These are phyloP conservation scores for Champsocephalus esox DNA, from an alignment of 2,797 vertebrate genomes.

Conservation along the genomic window DNA sequence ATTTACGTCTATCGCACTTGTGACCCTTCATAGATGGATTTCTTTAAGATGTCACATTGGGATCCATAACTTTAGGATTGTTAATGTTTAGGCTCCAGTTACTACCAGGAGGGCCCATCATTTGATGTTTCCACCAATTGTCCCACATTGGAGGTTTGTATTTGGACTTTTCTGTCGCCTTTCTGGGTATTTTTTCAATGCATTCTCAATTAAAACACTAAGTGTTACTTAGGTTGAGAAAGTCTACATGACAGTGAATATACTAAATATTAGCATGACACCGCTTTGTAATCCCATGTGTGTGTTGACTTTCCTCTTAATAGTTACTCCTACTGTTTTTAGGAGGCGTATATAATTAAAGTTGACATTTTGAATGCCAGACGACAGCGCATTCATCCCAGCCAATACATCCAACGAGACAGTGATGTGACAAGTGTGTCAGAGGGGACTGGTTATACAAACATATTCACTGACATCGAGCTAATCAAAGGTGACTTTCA, in stretches of 20 bases:
- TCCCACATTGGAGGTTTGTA: background rate
- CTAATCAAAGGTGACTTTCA: conserved; percentile 20
- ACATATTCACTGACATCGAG: conserved; percentile 4
- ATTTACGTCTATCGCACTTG: background rate
- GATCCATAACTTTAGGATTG: background rate
- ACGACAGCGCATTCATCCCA: background rate
- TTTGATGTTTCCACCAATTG: background rate
- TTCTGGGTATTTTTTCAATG: background rate
- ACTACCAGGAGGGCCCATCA: background rate
- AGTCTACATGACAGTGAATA: background rate
- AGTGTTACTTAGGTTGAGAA: too few relatives aligned
- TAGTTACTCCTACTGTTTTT: background rate
- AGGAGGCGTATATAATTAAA: conserved; percentile 2
- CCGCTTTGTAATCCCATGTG: background rate
- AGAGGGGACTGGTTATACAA: conserved; percentile 14
- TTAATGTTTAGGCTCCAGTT: background rate
- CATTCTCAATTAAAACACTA: background rate
- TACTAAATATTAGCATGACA: background rate
- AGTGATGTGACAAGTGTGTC: conserved; percentile 16
- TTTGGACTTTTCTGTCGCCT: background rate
- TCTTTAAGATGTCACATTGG: background rate
- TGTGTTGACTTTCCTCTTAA: background rate
- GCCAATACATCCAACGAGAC: conserved; percentile 3
- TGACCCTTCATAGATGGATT: background rate
- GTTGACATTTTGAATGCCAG: conserved; percentile 11